phyloP scores from a whole-genome alignment of 2,113 vertebrate genomes.

The Triplophysa rosa region DNA sequence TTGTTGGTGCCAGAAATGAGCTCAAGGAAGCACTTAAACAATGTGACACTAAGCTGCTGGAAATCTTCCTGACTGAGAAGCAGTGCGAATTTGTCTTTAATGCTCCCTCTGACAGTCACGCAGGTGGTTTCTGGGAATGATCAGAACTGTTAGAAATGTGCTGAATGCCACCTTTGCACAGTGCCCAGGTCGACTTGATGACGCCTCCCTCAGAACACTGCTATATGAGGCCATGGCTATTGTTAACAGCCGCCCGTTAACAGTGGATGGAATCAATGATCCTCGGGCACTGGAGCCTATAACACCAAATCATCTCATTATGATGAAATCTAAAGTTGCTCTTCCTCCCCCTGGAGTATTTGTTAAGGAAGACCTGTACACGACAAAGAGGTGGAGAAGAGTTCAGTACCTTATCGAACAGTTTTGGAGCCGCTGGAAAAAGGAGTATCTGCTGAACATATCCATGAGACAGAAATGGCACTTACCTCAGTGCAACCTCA shows the following conservation, averaged over 20 bases:
- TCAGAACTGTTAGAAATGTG: slow-evolving; percentile 2
- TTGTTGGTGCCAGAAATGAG: background rate
- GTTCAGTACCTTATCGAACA: background rate
- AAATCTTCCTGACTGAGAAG: background rate
- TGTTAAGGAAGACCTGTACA: background rate
- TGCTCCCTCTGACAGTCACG: background rate
- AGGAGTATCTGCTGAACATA: slow-evolving; percentile 29
- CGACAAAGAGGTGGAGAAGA: slow-evolving; percentile 7
- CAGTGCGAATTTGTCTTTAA: background rate
- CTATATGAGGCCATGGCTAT: background rate
- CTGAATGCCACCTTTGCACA: slow-evolving; percentile 7
- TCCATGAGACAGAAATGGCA: slow-evolving; percentile 45
- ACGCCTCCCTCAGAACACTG: background rate
- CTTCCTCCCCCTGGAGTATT: background rate
- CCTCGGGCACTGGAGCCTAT: background rate
- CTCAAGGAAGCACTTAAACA: background rate
- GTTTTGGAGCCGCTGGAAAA: slow-evolving; percentile 18
- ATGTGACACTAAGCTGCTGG: background rate
- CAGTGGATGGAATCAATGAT: background rate
- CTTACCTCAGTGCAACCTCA: background rate
- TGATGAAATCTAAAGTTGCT: background rate
- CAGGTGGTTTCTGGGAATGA: slow-evolving; percentile 9
- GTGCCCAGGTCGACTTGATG: slow-evolving; percentile 11
- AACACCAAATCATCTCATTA: slow-evolving; percentile 1
- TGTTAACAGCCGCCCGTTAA: background rate